phyloP scores from a whole-genome alignment of 2,888 invertebrate genomes.

The Parnassius mnemosyne region DNA sequence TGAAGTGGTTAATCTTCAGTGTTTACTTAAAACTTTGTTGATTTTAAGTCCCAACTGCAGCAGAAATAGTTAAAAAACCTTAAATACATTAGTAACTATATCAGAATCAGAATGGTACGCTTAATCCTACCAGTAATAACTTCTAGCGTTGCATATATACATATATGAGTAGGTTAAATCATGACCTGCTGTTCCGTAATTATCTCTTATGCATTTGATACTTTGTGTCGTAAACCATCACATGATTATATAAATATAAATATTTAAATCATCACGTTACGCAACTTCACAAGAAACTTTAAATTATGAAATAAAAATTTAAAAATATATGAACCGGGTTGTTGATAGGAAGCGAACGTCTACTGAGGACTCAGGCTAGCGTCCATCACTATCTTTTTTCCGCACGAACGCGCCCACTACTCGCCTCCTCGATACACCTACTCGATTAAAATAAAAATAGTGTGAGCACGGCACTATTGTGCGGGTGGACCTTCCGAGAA shows the following conservation, averaged over 20 bases:
- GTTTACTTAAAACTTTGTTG: too few species aligned
- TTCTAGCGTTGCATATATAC: too few species aligned
- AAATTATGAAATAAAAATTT: conserved; percentile 50
- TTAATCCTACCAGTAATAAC: too few species aligned
- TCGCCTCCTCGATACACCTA: conserved; percentile 63
- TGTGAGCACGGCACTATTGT: conserved; percentile 65
- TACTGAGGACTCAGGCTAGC: conserved; percentile 56
- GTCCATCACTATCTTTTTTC: conserved; percentile 76
- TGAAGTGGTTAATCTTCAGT: not conserved
- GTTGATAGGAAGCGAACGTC: conserved; percentile 48
- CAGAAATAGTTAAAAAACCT: too few species aligned
- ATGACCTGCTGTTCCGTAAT: too few species aligned
- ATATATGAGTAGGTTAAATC: too few species aligned
- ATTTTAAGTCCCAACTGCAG: too few species aligned
- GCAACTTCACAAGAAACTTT: conserved; percentile 16
- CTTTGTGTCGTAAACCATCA: too few species aligned
- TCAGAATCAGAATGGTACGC: too few species aligned
- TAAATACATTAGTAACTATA: too few species aligned
- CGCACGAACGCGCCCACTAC: conserved; percentile 68
- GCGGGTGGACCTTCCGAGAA: conserved; percentile 49
- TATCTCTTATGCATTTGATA: too few species aligned
- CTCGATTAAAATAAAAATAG: conserved; percentile 77
- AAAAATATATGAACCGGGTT: conserved; percentile 71
- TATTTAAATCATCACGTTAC: not conserved
- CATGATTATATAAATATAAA: too few species aligned